phyloP scores from a whole-genome alignment of 2,113 vertebrate species.

The Emydura subglobosa region DNA sequence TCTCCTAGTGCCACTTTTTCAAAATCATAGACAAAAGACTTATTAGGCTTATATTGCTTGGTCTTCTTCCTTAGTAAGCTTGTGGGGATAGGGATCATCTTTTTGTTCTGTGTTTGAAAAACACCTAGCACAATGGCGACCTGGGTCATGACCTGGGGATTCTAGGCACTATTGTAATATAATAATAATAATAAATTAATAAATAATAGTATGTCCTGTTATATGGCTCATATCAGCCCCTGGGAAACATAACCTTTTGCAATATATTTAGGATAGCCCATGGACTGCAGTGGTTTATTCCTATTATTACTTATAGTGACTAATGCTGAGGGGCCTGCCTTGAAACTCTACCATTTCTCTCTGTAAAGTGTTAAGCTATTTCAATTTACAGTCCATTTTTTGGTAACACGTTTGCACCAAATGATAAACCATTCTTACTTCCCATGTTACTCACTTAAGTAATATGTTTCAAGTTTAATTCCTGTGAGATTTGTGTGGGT shows the following conservation, averaged over 20 bases:
- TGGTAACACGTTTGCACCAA: neutral
- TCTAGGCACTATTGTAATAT: neutral
- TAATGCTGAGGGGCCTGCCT: neutral
- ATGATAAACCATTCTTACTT: accelerated
- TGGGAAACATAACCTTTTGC: neutral
- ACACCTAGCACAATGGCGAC: accelerated
- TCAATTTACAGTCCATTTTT: neutral
- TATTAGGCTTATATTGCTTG: neutral
- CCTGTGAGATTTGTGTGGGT: neutral
- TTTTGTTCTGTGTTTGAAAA: neutral
- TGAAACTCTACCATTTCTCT: neutral
- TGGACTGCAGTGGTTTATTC: neutral
- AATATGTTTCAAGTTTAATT: neutral
- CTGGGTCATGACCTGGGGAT: neutral
- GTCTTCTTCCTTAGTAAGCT: neutral
- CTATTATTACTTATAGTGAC: neutral
- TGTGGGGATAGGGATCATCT: neutral
- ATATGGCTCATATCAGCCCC: neutral
- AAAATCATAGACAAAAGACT: neutral
- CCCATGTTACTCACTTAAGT: neutral
- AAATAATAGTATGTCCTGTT: neutral
- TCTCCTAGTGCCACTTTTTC: neutral
- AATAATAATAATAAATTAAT: neutral
- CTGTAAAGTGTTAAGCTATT: neutral
- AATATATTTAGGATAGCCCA: neutral